Evolutionary conservation across 2,797 vertebrate species (phyloP).

Genomic region (Pseudomugil tenellus): DNA sequence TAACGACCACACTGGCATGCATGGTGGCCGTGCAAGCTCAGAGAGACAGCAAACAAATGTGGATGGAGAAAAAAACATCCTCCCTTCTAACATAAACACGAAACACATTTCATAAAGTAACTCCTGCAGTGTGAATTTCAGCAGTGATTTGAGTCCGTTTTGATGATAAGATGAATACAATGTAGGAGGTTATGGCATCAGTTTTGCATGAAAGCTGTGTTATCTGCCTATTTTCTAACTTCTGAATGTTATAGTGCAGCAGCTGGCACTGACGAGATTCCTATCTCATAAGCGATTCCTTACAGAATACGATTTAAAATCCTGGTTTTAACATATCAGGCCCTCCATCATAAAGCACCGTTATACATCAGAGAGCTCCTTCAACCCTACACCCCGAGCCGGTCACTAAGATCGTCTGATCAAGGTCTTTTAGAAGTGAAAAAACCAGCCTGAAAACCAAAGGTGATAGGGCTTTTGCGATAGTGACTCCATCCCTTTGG

Average conservation of each 20-base stretch:
- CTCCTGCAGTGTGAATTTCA: neutral
- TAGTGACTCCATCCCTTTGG: too few species aligned
- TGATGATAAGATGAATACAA: neutral
- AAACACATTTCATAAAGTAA: neutral
- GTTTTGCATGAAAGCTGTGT: neutral
- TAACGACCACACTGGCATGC: conserved; percentile 18
- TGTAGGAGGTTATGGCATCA: conserved; percentile 6
- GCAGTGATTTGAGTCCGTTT: conserved; percentile 7
- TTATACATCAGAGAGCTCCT: too few species aligned
- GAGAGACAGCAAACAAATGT: neutral
- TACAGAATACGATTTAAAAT: too few species aligned
- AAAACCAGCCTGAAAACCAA: too few species aligned
- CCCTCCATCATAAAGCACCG: too few species aligned
- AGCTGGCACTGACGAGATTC: neutral
- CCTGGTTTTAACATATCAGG: too few species aligned
- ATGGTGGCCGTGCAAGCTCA: conserved; percentile 5
- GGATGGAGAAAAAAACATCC: neutral
- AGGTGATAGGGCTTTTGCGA: too few species aligned
- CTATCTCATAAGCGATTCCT: too few species aligned
- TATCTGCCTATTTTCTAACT: neutral
- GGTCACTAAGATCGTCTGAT: too few species aligned
- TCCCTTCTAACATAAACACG: neutral
- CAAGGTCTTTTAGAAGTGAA: too few species aligned
- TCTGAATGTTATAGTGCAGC: neutral
- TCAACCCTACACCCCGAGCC: too few species aligned